Base-by-base conservation (phyloP, 2,113 vertebrate species). In the Calypte anna region DNA sequence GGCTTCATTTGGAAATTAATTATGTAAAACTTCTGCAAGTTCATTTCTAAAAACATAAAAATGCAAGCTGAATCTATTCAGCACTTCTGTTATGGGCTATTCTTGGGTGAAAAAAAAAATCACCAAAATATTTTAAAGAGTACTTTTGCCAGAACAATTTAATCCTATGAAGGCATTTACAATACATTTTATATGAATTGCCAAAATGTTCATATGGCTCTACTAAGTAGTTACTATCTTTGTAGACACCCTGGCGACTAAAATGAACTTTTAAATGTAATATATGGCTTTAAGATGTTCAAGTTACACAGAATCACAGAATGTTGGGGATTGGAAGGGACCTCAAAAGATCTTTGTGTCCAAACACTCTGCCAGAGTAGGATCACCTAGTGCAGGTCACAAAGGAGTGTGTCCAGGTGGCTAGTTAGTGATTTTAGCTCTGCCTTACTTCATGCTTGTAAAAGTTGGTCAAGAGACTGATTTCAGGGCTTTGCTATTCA, bases 211-310 rank as follows among this genome's bases (percentile, higher is more conserved):
- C 46, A 8, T 85, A 27, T 23, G 48, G 25, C 25, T 88, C 55
- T 87, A 21, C 61, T 87, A 73, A 89, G 51, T 84, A 79, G 79
- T 69, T 76, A 8, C 30, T 66, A 12, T 69, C 38, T 58, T 62
- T 82, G 27, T 63, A 88, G 78, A 27, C 31, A 59, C 24, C 40
- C 25, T 59, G n/a, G 62, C 85, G 89, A 83, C 31, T 87, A 51
- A 92, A 90, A 63, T 74, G 74, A 90, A 44, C 89, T 17, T 87
- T 69, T 44, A 95, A 87, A 85, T 82, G 24, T 69, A 77, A 82
- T 20, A 20, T 30, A 23, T 95, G 21, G 22, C 51, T 91, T 90
- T 18, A 74, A 70, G 85, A n/a, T 33, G 21, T 15, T 62, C 14
- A 66, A 82, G 51, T 19, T 38, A 24, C 40, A 40, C 40, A 40